A percentile compares a stretch with the other conserved stretches of the same genome.
Evolutionary conservation across 2,888 invertebrate genomes (phyloP).

Genomic region (Limenitis camilla): DNA sequence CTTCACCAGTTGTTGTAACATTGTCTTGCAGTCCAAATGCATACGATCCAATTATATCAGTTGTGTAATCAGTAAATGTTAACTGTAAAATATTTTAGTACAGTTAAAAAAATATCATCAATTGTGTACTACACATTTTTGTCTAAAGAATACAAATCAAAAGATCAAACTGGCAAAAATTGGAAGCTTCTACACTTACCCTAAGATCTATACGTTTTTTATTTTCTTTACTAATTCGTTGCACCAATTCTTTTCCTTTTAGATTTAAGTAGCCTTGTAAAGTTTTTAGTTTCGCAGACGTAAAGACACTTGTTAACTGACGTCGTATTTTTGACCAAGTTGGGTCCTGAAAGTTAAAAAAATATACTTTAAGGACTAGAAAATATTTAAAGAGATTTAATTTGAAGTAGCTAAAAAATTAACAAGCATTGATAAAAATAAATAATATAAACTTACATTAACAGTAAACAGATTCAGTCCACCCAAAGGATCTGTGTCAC

Average conservation of each 20-base stretch:
- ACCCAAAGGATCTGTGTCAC: conserved; percentile 32
- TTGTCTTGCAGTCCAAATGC: conserved; percentile 33
- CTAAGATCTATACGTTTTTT: conserved; percentile 20
- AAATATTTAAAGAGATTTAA: too few species aligned
- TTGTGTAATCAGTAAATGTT: conserved; percentile 31
- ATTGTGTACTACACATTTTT: too few species aligned
- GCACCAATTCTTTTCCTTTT: conserved; percentile 28
- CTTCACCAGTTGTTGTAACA: conserved; percentile 33
- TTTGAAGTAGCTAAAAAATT: too few species aligned
- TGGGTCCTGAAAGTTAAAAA: conserved; percentile 25
- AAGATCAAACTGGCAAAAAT: neutral
- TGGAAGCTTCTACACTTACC: conserved; percentile 14
- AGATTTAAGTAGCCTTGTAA: conserved; percentile 19
- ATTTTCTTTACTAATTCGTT: conserved; percentile 27
- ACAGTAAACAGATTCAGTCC: conserved; percentile 29
- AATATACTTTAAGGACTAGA: too few species aligned
- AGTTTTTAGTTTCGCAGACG: conserved; percentile 29
- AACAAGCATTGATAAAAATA: neutral
- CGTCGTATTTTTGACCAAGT: conserved; percentile 29
- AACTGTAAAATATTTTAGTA: conserved; percentile 19
- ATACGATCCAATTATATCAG: conserved; percentile 33
- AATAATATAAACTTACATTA: conserved; percentile 25
- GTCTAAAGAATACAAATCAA: neutral
- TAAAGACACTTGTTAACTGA: conserved; percentile 29
- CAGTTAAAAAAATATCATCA: neutral